Evolutionary conservation across 2,797 vertebrate species (phyloP), one percentile per base, ranked within the genome.

Genomic region (Pipistrellus nathusii): DNA sequence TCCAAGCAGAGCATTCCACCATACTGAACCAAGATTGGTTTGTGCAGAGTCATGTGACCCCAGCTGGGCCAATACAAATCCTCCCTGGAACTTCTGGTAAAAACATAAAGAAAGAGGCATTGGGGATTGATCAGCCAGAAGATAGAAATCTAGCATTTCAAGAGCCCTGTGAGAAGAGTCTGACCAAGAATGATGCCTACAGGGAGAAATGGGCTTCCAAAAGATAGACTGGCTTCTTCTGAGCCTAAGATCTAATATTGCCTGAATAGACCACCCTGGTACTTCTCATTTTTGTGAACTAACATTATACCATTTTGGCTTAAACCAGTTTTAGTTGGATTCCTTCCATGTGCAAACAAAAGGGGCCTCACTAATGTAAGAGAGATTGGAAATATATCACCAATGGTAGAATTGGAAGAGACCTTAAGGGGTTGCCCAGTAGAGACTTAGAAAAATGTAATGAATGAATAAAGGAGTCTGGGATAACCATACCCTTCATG

Each of bases 251-350:
- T 44, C 64, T 72, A 93, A 68, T 44, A 41, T 32, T 91, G 51
- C 23, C 53, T 59, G 55, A 85, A 46, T 57, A 91, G 57, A 83
- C 6, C 55, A 91, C 41, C 4, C 18, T 77, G 83, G 51, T 68
- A 51, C 23, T 84, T 94, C 18, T 93, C 48, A 35, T 82, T 95
- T 86, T 62, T 81, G 35, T 90, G 48, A 91, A 78, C 57, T 91
- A 87, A 64, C 69, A 84, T 32, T 23, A 77, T 76, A 30, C 8
- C 5, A 17, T 89, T 96, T 94, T 51, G 14, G 15, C 17, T 94
- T 87, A 80, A 41, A 84, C 23, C 35, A 73, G 13, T 92, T 94
- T 82, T 51, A 93, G 32, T 77, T 90, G 86, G 27, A 81, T 88
- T 88, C 59, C 30, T 92, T 13, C 85, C 57, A 75, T 83, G 51